Conservation (phyloP, 2,888 invertebrate species). For the Pemphredon lugubris region DNA sequence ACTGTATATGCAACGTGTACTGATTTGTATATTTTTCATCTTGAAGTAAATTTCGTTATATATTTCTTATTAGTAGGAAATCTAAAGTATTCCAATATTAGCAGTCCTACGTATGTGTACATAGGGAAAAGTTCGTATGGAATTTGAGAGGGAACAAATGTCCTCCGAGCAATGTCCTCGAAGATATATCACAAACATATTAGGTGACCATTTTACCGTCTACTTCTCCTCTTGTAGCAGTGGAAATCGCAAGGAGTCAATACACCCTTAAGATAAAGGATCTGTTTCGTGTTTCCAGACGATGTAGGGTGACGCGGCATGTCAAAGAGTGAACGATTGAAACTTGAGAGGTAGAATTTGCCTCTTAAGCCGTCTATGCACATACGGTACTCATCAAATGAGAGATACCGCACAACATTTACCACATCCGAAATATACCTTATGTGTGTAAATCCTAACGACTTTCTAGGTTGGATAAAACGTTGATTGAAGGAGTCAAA, state of each 20-base stretch:
- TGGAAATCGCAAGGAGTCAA: constrained; percentile 54
- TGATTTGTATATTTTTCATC: no score
- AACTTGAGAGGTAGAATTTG: constrained; percentile 37
- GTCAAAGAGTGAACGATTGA: constrained; percentile 41
- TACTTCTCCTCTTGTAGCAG: constrained; percentile 38
- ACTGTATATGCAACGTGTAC: no score
- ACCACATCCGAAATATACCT: no score
- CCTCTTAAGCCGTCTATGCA: no score
- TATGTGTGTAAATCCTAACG: no score
- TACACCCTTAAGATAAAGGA: constrained; percentile 48
- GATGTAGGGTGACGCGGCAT: constrained; percentile 8
- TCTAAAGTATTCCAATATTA: no score
- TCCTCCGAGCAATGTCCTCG: constrained; percentile 20
- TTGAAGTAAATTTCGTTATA: no score
- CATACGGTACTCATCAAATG: no score
- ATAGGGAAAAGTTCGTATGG: constrained; percentile 21
- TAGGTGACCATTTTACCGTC: constrained; percentile 65
- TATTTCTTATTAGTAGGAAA: no score
- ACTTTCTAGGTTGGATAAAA: no score
- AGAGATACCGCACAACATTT: no score
- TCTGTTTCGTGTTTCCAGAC: constrained; percentile 23
- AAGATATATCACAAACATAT: constrained; percentile 60
- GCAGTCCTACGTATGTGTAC: not conserved
- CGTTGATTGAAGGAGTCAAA: no score
- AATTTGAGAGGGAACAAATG: constrained; percentile 44